Conservation (phyloP, 2,888 invertebrate genomes). For the Psylliodes chrysocephalus region DNA sequence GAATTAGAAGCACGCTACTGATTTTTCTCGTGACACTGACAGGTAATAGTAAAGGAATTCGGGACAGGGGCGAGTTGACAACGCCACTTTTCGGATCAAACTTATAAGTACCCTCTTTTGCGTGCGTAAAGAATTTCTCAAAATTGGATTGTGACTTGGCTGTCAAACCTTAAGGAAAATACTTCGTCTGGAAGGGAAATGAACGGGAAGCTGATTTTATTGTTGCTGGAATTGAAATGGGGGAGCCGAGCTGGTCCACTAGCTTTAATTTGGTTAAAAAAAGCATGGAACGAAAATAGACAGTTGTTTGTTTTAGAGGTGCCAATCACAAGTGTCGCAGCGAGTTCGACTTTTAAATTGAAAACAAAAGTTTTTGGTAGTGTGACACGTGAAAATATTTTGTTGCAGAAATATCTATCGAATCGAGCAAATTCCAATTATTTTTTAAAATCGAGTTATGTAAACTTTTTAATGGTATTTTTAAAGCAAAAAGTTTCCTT, state of each 20-base stretch:
- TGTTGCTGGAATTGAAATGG: slow-evolving; percentile 29
- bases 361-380: slow-evolving; percentile 4
- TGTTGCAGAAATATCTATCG: not conserved
- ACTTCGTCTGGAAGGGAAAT: slow-evolving; percentile 31
- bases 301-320: slow-evolving; percentile 11
- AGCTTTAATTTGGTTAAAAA: slow-evolving; percentile 18
- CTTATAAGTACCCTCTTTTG: slow-evolving; percentile 42
- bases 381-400: slow-evolving; percentile 11
- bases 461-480: not conserved
- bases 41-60: slow-evolving; percentile 36
- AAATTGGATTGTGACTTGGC: slow-evolving; percentile 42
- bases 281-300: slow-evolving; percentile 3
- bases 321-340: slow-evolving; percentile 12
- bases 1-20: not conserved
- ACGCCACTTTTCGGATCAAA: slow-evolving; percentile 43
- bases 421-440: not conserved
- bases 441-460: not conserved
- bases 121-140: slow-evolving; percentile 43
- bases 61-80: slow-evolving; percentile 36
- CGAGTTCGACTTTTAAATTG: not conserved
- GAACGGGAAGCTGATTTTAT: slow-evolving; percentile 30
- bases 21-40: not conserved
- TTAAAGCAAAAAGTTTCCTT: no score
- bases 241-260: not conserved
- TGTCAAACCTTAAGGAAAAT: slow-evolving; percentile 36